Percentiles rank a stretch among this genome's conserved stretches.
These are phyloP conservation scores for Condylostylus longicornis DNA, from an alignment of 1,140 invertebrate species.

Conservation along the genomic window DNA sequence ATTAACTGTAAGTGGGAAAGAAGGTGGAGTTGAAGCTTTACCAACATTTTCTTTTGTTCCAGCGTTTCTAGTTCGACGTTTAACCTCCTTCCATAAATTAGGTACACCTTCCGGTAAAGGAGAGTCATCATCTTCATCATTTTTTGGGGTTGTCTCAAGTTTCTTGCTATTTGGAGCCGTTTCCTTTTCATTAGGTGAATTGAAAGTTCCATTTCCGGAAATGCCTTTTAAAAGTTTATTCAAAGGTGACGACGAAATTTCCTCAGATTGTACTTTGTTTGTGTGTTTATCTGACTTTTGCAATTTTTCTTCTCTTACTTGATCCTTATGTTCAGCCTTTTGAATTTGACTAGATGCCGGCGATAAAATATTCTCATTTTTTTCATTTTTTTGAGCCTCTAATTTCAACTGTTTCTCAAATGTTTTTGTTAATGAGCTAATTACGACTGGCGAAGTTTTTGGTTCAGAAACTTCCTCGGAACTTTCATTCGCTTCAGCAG, in stretches of 20 bases:
- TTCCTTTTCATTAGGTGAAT: too few relatives aligned
- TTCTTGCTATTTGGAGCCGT: too few relatives aligned
- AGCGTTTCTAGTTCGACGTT: slow-evolving; percentile 40
- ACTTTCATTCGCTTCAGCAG: slow-evolving; percentile 11
- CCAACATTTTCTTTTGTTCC: too few relatives aligned
- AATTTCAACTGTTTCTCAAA: slow-evolving; percentile 37
- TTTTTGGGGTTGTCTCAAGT: slow-evolving; percentile 10
- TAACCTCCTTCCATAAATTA: slow-evolving; percentile 37
- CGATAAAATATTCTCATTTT: too few relatives aligned
- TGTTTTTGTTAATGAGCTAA: slow-evolving; percentile 23
- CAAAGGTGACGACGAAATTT: too few relatives aligned
- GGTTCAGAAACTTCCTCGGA: neutral
- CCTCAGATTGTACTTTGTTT: too few relatives aligned
- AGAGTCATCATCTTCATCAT: neutral
- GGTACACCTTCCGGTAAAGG: slow-evolving; percentile 10
- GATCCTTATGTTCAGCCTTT: too few relatives aligned
- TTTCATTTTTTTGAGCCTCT: slow-evolving; percentile 31
- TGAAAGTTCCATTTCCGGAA: too few relatives aligned
- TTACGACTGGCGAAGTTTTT: slow-evolving; percentile 17
- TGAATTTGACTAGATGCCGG: too few relatives aligned
- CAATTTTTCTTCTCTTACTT: too few relatives aligned
- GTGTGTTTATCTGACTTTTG: too few relatives aligned
- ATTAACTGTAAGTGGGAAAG: slow-evolving; percentile 16
- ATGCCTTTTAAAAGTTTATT: too few relatives aligned
- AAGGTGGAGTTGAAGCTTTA: slow-evolving; percentile 9